Evolutionary conservation across 2,113 vertebrate genomes (phyloP), one percentile per base, ranked within the genome.

Genomic region (Paedocypris sp.): DNA sequence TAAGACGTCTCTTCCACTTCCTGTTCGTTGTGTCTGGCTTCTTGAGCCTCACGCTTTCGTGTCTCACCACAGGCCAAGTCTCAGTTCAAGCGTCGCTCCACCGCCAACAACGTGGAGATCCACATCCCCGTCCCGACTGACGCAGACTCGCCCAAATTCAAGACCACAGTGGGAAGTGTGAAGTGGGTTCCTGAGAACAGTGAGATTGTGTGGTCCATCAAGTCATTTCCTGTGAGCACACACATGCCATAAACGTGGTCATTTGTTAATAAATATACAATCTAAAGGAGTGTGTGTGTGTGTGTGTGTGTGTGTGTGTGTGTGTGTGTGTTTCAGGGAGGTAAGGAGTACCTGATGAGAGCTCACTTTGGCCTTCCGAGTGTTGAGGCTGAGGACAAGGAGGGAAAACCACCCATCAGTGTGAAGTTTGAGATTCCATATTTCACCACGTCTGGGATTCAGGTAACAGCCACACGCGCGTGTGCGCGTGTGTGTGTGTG

Each of bases 111-210:
- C 0, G 95, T 98, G 77, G 95, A 98, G 79, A 98, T 98, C 77
- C 95, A 98, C 83, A 98, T 98, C 76, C 95, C 95, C 0, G 95
- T 98, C 31, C 94, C 95, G 54, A 98, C 95, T 0, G 95, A 98
- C 0, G 94, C 95, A 0, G 95, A 98, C 77, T 94, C 95, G 0
- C 95, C 95, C 65, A 98, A 98, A 77, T 98, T 98, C 70, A 98
- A 98, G 84, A 98, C 95, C 57, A 98, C 94, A 0, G 94, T 99
- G 73, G 95, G 94, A 51, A 97, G 88, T 6, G 93, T 98, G 67
- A 98, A 99, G 77, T 99, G 95, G 95, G 91, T 99, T 20, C 95
- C 95, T 0, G 95, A 99, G 80, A 97, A 91, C 83, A 97, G 94
- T 12, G 94, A 96, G 75, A 94, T 99, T 2, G 91, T 99, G 62